These are phyloP conservation scores for Phymatocera aterrima DNA, from an alignment of 2,888 invertebrate species.

Conservation along the genomic window DNA sequence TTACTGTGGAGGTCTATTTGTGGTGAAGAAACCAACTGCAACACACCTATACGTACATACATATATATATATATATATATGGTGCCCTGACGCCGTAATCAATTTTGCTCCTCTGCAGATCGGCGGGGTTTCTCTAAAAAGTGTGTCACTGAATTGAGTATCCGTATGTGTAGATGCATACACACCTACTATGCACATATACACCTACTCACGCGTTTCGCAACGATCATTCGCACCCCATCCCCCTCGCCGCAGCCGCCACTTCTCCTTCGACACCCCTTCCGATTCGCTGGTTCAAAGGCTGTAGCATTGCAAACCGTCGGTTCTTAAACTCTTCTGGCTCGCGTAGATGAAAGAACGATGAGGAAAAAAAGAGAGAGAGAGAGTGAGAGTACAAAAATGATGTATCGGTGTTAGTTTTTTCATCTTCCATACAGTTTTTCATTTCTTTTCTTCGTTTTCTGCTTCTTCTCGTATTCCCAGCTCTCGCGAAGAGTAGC, in stretches of 20 bases:
- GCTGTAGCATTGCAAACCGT: background rate
- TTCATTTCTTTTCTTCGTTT: too few species aligned
- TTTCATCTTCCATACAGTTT: too few species aligned
- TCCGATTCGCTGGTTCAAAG: slow-evolving; percentile 33
- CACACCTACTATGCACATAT: too few species aligned
- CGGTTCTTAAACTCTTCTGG: slow-evolving; percentile 27
- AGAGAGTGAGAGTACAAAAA: too few species aligned
- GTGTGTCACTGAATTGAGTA: slow-evolving; percentile 42
- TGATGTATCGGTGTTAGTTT: too few species aligned
- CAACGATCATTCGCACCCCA: background rate
- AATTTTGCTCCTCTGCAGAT: background rate
- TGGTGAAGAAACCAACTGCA: too few species aligned
- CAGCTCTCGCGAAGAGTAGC: too few species aligned
- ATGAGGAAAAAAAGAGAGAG: too few species aligned
- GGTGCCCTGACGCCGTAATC: background rate
- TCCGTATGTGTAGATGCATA: too few species aligned
- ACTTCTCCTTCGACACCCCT: background rate
- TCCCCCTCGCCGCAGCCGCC: background rate
- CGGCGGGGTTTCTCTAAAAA: slow-evolving; percentile 21
- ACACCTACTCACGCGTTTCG: background rate
- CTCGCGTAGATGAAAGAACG: slow-evolving; percentile 13
- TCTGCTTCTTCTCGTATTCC: too few species aligned
- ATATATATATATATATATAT: background rate
- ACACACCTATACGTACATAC: background rate
- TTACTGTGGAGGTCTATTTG: too few species aligned